Evolutionary conservation across 2,113 vertebrate genomes (phyloP).

Genomic region (Narcine bancroftii): DNA sequence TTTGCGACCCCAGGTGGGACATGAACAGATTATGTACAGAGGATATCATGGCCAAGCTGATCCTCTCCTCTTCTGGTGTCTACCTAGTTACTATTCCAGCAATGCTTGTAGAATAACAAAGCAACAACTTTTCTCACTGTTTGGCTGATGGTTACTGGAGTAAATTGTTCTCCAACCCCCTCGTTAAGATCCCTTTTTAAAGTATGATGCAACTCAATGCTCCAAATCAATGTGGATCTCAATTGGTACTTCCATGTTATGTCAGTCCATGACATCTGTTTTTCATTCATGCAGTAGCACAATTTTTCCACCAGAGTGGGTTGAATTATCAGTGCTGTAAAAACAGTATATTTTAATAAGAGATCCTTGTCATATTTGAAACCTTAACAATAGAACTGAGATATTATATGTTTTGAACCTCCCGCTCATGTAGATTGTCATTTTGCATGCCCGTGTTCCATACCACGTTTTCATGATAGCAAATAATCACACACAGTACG

Average conservation of each 20-base stretch:
- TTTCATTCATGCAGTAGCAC: background rate
- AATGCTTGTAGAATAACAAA: background rate
- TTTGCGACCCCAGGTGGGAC: background rate
- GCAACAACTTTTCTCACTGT: background rate
- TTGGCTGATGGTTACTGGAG: background rate
- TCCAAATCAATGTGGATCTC: background rate
- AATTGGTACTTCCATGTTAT: background rate
- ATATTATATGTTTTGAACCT: constrained; percentile 6
- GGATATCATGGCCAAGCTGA: background rate
- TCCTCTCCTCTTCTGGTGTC: background rate
- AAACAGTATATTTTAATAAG: background rate
- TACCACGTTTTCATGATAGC: background rate
- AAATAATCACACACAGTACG: no score
- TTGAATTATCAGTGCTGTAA: background rate
- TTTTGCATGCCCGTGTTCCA: background rate
- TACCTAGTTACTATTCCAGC: background rate
- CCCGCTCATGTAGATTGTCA: background rate
- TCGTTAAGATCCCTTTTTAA: background rate
- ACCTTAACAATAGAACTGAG: background rate
- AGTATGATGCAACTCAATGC: background rate
- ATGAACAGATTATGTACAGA: background rate
- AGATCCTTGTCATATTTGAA: background rate
- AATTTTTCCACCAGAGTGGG: background rate
- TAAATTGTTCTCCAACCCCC: no score
- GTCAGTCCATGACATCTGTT: background rate